phyloP scores from a whole-genome alignment of 2,888 invertebrate genomes.

The Himalopsyche kuldschensis region DNA sequence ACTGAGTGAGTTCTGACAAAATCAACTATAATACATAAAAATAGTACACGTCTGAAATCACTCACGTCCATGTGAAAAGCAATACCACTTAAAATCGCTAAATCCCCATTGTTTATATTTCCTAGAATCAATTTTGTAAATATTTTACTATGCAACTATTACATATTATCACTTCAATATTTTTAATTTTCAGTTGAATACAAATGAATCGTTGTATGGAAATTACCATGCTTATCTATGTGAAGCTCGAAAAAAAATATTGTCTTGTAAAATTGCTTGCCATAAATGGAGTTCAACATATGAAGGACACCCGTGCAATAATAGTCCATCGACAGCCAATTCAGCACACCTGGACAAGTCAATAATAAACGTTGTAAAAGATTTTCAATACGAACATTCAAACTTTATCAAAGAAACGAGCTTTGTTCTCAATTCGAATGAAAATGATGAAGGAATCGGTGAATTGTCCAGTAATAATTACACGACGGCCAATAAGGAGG shows the following conservation, averaged over 20 bases:
- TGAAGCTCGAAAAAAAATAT: constrained; percentile 79
- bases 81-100: no score
- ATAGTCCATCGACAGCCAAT: constrained; percentile 44
- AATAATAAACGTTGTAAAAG: constrained; percentile 42
- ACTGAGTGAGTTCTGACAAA: no score
- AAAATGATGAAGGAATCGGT: constrained; percentile 43
- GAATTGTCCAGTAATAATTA: constrained; percentile 18
- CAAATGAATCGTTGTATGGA: constrained; percentile 70
- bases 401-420: constrained; percentile 38
- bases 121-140: no score
- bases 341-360: constrained; percentile 30
- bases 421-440: constrained; percentile 43
- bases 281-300: constrained; percentile 79
- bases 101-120: no score
- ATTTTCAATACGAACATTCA: constrained; percentile 42
- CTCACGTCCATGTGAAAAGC: no score
- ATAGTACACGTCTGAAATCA: no score
- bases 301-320: constrained; percentile 61
- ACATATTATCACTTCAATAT: neutral
- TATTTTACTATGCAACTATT: no score
- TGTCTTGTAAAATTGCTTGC: constrained; percentile 74
- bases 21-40: no score
- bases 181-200: constrained; percentile 49
- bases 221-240: constrained; percentile 86
- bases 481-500: constrained; percentile 43